Evolutionary conservation across 2,113 vertebrate species (phyloP), one percentile per base, ranked within the genome.

Genomic region (Xiphophorus couchianus): DNA sequence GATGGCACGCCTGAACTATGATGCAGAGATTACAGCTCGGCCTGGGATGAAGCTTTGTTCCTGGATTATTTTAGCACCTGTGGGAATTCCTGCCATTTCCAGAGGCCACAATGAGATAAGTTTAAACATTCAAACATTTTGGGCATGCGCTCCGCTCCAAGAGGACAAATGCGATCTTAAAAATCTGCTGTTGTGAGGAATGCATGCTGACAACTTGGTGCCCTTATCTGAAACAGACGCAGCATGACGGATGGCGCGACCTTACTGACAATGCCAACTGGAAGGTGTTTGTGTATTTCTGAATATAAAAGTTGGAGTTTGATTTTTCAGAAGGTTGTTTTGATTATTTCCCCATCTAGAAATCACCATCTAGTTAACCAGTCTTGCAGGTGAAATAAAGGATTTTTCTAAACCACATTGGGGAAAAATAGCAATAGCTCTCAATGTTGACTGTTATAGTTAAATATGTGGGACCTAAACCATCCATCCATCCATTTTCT

Each of bases 241-340:
- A 13, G 33, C 71, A 42, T 91, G 88, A 91, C 78, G 74, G 87
- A 91, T 85, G 88, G 72, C 12, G 22, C 22, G 74, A 71, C 63
- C 72, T 83, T 75, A 72, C 60, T 76, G 66, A 86, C 76, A 76
- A 74, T 82, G 82, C 73, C 63, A 92, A 74, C 83, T 92, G 89
- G 75, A 29, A 31, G 71, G 80, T 78, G 78, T 74, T 81, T 77
- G 81, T 81, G 4, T 27, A 3, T 67, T 2, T 48, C n/a, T 61
- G 17, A 69, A 27, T 75, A 66, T 77, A 48, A 74, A 31, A 58
- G 25, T 66, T 35, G 10, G 19, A 17, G 9, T 37, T 3, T 15
- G 5, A 25, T 19, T 76, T 73, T 66, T 58, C 76, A 71, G 29
- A 60, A 31, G 2, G 14, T 31, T 33, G 30, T 27, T 64, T 2